phyloP scores from a whole-genome alignment of 2,888 invertebrate species.

The Hydroisotoma schaefferi region DNA sequence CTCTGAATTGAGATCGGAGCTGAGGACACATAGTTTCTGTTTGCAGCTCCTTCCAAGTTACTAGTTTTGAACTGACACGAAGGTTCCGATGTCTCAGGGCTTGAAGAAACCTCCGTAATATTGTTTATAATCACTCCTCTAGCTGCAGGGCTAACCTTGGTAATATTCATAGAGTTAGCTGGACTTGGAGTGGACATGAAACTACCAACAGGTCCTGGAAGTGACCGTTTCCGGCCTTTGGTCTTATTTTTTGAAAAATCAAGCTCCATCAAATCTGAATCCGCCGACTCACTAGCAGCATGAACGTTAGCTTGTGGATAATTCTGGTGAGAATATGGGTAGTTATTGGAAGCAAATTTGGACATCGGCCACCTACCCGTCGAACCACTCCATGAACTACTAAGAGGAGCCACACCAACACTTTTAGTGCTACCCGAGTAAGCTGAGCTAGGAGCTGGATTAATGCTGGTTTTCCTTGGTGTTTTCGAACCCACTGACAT shows the following conservation, averaged over 20 bases:
- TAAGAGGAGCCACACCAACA: constrained; percentile 68
- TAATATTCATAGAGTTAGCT: constrained; percentile 26
- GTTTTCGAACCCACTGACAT: constrained; percentile 65
- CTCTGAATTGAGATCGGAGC: constrained; percentile 46
- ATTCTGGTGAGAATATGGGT: constrained; percentile 7
- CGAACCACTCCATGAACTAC: constrained; percentile 54
- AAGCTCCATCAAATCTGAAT: constrained; percentile 47
- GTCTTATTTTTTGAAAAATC: constrained; percentile 47
- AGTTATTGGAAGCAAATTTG: constrained; percentile 22
- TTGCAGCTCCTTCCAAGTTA: constrained; percentile 9
- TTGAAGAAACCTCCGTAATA: constrained; percentile 17
- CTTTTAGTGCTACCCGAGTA: constrained; percentile 43
- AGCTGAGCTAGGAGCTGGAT: constrained; percentile 36
- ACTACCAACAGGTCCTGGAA: constrained; percentile 39
- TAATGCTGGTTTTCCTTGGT: constrained; percentile 31
- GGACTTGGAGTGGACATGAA: constrained; percentile 32
- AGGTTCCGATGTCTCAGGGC: constrained; percentile 20
- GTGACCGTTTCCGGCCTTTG: constrained; percentile 44
- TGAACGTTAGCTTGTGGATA: constrained; percentile 21
- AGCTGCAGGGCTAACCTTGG: constrained; percentile 41
- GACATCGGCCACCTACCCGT: constrained; percentile 55
- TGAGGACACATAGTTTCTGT: constrained; percentile 38
- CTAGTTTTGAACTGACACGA: constrained; percentile 17
- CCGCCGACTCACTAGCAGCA: constrained; percentile 36
- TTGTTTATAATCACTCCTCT: constrained; percentile 22